Evolutionary conservation across 2,888 invertebrate species (phyloP).

Genomic region (Pollenia angustigena): DNA sequence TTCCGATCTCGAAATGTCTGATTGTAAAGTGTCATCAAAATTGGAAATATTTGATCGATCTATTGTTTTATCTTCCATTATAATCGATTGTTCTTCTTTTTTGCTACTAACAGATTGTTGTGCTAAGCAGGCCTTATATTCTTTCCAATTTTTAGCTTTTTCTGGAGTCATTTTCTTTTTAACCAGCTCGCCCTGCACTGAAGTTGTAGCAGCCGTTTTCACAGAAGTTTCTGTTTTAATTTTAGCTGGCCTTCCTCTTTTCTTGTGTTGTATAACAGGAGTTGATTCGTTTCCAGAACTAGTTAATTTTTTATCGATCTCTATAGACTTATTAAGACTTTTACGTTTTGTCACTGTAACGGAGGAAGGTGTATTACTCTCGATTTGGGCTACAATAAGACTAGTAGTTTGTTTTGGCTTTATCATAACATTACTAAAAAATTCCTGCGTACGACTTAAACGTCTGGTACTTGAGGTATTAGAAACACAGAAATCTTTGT

Average conservation of each 20-base stretch:
- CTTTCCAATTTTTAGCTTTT: conserved; percentile 75
- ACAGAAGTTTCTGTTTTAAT: conserved; percentile 5
- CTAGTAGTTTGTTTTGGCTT: conserved; percentile 78
- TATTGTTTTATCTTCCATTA: neutral
- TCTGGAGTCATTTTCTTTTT: conserved; percentile 65
- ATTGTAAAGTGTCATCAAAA: conserved; percentile 12
- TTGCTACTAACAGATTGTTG: conserved; percentile 30
- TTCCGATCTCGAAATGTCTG: conserved; percentile 48
- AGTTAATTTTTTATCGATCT: neutral
- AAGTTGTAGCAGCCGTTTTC: neutral
- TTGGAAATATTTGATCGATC: neutral
- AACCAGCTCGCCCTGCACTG: neutral
- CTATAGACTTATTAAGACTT: conserved; percentile 20
- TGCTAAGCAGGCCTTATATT: conserved; percentile 74
- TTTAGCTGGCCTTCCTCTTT: conserved; percentile 55
- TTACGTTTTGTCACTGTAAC: conserved; percentile 41
- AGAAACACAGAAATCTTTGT: conserved; percentile 23
- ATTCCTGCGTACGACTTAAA: conserved; percentile 77
- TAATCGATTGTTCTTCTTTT: neutral
- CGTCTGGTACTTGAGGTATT: conserved; percentile 52
- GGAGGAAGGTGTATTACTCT: conserved; percentile 72
- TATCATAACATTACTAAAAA: conserved; percentile 76
- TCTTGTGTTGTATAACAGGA: conserved; percentile 33
- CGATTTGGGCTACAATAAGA: conserved; percentile 81
- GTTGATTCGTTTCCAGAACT: neutral